These are phyloP conservation scores for Scaptodrosophila latifasciaeformis DNA, from an alignment of 2,888 invertebrate genomes.

Conservation along the genomic window DNA sequence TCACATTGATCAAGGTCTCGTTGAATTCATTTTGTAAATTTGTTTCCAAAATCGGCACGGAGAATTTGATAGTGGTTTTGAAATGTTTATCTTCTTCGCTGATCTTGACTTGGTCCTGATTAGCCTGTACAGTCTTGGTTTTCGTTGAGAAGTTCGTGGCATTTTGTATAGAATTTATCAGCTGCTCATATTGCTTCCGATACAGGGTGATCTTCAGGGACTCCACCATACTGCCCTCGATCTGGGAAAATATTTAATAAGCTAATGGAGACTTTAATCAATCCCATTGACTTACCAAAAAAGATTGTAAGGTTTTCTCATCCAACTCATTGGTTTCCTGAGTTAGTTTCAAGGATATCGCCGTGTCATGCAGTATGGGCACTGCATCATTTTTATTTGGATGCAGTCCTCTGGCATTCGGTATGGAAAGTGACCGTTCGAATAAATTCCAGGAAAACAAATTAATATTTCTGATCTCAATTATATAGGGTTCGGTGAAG, in stretches of 20 bases:
- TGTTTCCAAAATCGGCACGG: conserved; percentile 84
- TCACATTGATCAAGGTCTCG: conserved; percentile 88
- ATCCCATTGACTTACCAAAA: too few species aligned
- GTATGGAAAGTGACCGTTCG: conserved; percentile 72
- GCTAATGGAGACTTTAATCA: conserved; percentile 4
- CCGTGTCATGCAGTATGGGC: conserved; percentile 92
- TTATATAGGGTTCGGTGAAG: conserved; percentile 76
- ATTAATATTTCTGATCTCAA: conserved; percentile 91
- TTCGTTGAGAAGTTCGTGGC: conserved; percentile 55
- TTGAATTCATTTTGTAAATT: conserved; percentile 85
- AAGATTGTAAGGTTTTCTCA: too few species aligned
- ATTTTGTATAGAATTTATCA: conserved; percentile 82
- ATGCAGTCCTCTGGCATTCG: conserved; percentile 79
- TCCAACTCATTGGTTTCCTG: conserved; percentile 36
- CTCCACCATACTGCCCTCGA: conserved; percentile 87
- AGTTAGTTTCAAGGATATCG: conserved; percentile 80
- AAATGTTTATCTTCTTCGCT: conserved; percentile 30
- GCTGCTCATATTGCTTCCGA: conserved; percentile 91
- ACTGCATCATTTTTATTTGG: conserved; percentile 84
- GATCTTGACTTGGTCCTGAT: conserved; percentile 22
- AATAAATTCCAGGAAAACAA: conserved; percentile 85
- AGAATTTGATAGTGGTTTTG: conserved; percentile 79
- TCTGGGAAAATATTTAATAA: conserved; percentile 62
- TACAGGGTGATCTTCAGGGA: conserved; percentile 90
- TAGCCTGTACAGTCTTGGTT: conserved; percentile 18